A percentile compares a stretch with the other conserved stretches of the same genome.
Evolutionary conservation across 1,140 invertebrate genomes (phyloP).

Genomic region (Drosophila auraria): DNA sequence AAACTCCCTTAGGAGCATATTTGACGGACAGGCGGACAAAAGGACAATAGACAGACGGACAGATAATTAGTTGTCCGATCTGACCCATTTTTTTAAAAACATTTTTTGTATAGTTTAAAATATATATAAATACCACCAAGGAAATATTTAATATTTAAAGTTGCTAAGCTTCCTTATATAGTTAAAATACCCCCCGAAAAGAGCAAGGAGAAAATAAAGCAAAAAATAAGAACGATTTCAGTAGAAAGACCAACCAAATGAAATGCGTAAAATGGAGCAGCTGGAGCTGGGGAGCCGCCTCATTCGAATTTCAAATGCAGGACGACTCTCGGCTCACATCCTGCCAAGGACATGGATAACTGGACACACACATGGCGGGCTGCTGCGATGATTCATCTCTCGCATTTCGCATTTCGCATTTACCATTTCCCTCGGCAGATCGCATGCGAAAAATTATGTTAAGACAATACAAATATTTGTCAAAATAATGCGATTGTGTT

Average conservation of each 20-base stretch:
- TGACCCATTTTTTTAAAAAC: accelerated
- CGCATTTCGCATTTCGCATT: constrained; percentile 16
- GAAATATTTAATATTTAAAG: accelerated
- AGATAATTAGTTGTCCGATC: too few species aligned
- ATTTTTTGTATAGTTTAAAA: too few species aligned
- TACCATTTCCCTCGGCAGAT: constrained; percentile 30
- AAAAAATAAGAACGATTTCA: not conserved
- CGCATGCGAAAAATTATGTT: constrained; percentile 82
- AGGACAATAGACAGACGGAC: not conserved
- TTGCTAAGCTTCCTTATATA: too few species aligned
- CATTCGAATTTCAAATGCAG: constrained; percentile 81
- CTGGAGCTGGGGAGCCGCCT: constrained; percentile 34
- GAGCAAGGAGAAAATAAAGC: constrained; percentile 18
- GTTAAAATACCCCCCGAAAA: not conserved
- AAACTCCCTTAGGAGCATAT: not conserved
- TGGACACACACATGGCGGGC: constrained; percentile 50
- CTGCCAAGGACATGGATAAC: constrained; percentile 39
- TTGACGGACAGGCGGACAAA: not conserved
- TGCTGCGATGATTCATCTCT: constrained; percentile 26
- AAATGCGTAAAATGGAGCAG: constrained; percentile 30
- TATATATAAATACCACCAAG: too few species aligned
- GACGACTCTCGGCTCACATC: constrained; percentile 11
- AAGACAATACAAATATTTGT: constrained; percentile 84
- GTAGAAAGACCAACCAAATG: constrained; percentile 22
- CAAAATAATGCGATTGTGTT: constrained; percentile 84